Base-by-base conservation (phyloP, 2,113 vertebrate genomes). In the Engystomops pustulosus region DNA sequence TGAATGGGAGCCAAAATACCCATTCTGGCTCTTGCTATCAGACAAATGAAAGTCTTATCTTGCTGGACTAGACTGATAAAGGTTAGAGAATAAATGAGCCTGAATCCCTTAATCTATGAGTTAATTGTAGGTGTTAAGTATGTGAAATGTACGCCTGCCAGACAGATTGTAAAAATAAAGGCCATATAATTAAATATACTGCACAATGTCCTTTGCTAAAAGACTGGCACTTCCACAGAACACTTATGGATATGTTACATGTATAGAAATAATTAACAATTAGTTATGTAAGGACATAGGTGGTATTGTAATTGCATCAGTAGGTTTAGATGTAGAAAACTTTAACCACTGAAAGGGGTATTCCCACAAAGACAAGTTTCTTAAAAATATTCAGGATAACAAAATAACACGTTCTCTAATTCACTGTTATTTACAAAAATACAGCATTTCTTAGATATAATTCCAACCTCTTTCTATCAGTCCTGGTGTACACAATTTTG, bases 81-180 rank as follows among this genome's bases (percentile, higher is more conserved):
- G 44, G 38, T 34, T n/a, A 47, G 17, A 15, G 78, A 41, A 67
- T 79, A 67, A 62, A 60, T 60, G 20, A 20, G 41, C 30, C 60
- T 41, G 12, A 41, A 65, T 79, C 36, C 77, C 41, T 49, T 80
- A 67, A 67, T 65, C 78, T 80, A n/a, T 9, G n/a, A 76, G 15
- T n/a, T 53, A 47, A 76, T n/a, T 76, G 72, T 30, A 76, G 25
- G 72, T 76, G 72, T 53, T 53, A 76, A 53, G 47, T 53, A 53
- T 51, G 17, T 34, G 72, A 76, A 53, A 53, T 53, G 45, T 51
- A 34, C 10, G 45, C 45, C 47, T 76, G 72, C 53, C 72, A 76
- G 44, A 75, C 71, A 27, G 70, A 23, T 23, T 36, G 41, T 70
- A 44, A 44, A 70, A 44, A 47, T 32, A 51, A 75, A 32, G 25